Percentiles rank a stretch among this genome's conserved stretches.
Evolutionary conservation across 2,797 vertebrate genomes (phyloP).

Genomic region (Enteromius radiatus): DNA sequence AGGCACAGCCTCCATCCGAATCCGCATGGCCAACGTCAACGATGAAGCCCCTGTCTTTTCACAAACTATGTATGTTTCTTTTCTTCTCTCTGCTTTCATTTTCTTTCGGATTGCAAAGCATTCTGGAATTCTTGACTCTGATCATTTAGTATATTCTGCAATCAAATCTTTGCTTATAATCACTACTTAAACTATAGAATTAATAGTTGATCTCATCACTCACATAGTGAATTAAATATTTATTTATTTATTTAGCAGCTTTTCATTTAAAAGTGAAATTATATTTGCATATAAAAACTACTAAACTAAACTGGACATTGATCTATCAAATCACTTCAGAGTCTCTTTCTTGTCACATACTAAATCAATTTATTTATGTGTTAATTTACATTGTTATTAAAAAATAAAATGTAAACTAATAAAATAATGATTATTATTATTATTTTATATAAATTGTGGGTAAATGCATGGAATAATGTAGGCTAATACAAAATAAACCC

Average conservation of each 20-base stretch:
- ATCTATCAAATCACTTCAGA: neutral
- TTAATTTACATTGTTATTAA: neutral
- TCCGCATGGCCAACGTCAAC: constrained; percentile 84
- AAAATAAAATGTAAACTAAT: neutral
- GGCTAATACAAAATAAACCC: neutral
- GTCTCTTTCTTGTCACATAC: neutral
- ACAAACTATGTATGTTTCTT: constrained; percentile 79
- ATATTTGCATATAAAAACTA: neutral
- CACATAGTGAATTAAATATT: neutral
- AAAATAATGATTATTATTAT: neutral
- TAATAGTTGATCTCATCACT: neutral
- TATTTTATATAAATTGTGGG: neutral
- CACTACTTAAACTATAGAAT: neutral
- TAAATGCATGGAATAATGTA: neutral
- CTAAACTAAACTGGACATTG: neutral
- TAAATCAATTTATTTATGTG: neutral
- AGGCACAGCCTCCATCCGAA: constrained; percentile 84
- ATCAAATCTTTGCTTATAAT: constrained; percentile 10
- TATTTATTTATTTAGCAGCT: neutral
- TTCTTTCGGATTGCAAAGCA: neutral
- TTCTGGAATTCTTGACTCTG: constrained; percentile 1
- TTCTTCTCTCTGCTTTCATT: neutral
- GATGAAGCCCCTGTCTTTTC: constrained; percentile 89
- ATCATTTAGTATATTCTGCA: neutral
- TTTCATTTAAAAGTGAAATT: neutral